phyloP scores from a whole-genome alignment of 2,113 vertebrate genomes.

The Heptranchias perlo region DNA sequence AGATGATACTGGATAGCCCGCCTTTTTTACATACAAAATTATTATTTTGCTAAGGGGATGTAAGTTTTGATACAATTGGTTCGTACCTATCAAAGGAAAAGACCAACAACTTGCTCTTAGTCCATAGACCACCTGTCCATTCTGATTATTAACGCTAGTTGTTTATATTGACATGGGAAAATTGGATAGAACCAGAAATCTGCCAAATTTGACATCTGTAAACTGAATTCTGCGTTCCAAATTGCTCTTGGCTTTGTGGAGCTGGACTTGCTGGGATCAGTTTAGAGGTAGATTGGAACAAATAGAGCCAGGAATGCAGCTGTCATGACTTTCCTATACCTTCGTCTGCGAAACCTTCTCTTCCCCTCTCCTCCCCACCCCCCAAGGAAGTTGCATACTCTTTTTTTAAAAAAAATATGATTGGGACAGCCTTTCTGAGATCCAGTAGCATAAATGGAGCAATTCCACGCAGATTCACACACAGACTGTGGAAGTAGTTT shows the following conservation, averaged over 20 bases:
- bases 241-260: background rate
- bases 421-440: background rate
- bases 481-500: background rate
- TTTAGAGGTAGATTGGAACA: background rate
- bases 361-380: too few species aligned
- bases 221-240: background rate
- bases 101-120: background rate
- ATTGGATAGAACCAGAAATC: background rate
- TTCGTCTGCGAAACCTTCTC: background rate
- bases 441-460: background rate
- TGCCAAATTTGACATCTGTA: background rate
- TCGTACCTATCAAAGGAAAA: background rate
- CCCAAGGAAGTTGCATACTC: background rate
- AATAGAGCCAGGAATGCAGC: background rate
- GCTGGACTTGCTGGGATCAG: background rate
- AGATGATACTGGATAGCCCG: background rate
- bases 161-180: background rate
- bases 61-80: background rate
- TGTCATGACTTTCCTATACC: background rate
- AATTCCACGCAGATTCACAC: background rate
- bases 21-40: background rate
- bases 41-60: background rate
- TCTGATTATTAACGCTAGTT: background rate
- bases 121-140: background rate
- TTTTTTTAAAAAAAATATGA: background rate